Conservation (phyloP, 2,888 invertebrate species). For the Cerastoderma edule region DNA sequence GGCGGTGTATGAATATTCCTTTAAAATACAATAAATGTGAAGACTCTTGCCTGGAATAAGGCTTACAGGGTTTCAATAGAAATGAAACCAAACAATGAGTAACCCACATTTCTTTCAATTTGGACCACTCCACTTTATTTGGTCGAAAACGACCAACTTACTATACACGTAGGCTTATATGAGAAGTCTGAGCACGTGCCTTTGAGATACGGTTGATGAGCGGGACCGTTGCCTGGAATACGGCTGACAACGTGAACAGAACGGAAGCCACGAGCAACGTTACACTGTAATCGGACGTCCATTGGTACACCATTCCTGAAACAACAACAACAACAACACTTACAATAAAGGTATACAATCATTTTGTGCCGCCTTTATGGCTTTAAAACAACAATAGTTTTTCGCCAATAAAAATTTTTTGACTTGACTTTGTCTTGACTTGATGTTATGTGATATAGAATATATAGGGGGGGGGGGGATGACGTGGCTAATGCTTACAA, state of each 20-base stretch:
- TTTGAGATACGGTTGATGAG: constrained; percentile 29
- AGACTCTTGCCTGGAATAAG: no score
- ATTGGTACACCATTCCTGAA: constrained; percentile 56
- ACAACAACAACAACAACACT: not conserved
- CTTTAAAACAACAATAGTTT: not conserved
- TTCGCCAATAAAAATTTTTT: not conserved
- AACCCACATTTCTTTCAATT: no score
- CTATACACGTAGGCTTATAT: no score
- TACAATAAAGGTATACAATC: not conserved
- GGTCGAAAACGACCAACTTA: no score
- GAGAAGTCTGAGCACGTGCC: no score
- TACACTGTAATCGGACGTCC: constrained; percentile 49
- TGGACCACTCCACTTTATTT: no score
- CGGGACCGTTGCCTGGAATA: constrained; percentile 49
- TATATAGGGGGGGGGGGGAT: not conserved
- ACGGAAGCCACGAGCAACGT: constrained; percentile 50
- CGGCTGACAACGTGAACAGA: constrained; percentile 44
- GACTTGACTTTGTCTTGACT: not conserved
- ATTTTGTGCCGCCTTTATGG: not conserved
- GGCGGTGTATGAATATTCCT: no score
- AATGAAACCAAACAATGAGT: no score
- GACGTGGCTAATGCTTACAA: not conserved
- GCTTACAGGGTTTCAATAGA: no score
- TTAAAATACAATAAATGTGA: no score
- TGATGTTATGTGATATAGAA: not conserved